Evolutionary conservation across 1,140 invertebrate species (phyloP), one percentile per base, ranked within the genome.

Genomic region (Drosophila burlai): DNA sequence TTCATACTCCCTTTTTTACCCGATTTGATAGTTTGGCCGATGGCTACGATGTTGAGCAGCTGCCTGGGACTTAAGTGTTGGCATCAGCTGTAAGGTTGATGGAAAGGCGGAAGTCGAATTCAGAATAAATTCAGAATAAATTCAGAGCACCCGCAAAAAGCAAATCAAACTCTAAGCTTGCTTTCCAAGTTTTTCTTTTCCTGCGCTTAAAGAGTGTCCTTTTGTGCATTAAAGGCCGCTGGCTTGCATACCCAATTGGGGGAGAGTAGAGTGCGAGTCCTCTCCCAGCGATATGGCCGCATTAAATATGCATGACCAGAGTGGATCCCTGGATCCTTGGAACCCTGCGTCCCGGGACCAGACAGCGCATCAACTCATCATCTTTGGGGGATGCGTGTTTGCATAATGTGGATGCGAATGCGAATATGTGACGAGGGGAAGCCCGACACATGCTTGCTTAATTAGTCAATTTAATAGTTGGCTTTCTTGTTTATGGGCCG

Each of bases 401-500:
- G 84, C 84, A 89, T 89, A 89, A 89, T 89, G 66, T 72, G 68
- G 15, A 55, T 49, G 54, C 36, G 65, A 40, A 24, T 65, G 60
- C 21, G 65, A 31, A 52, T 57, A 49, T 61, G 54, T 68, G 50
- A 61, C 63, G 40, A 38, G 74, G 54, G 8, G 36, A 58, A 61
- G 45, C 65, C 55, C 59, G 52, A 66, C 84, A 81, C 67, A 74
- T 73, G 74, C 66, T 36, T 62, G 81, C 81, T 66, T 89, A 89
- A 89, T 89, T 89, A 89, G 84, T 65, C 81, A 89, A 89, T 84
- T 89, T 90, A 84, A 89, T 89, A 89, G 85, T 90, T 90, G 83
- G 77, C 57, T 55, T 74, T 81, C 65, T 81, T 89, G 77, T 90
- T 87, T 87, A 87, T 89, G 83, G 59, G 38, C 58, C 59, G 46